Percentiles rank a stretch among this genome's conserved stretches.
Conservation (phyloP, 2,797 vertebrate genomes). For the Zenarchopterus dispar region DNA sequence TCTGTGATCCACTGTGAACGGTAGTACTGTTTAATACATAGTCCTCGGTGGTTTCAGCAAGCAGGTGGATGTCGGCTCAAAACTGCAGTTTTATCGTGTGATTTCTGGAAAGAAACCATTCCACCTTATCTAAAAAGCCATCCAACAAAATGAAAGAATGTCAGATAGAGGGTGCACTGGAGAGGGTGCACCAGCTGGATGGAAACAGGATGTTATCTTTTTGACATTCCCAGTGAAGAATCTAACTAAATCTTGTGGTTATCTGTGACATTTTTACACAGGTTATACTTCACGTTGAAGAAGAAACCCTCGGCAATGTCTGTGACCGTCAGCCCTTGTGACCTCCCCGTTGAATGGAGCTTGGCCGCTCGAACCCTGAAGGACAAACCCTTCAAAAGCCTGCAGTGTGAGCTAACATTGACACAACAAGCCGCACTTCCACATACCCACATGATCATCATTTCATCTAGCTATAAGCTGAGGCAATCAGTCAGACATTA, state of each 20-base stretch:
- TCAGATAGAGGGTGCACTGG: conserved; percentile 17
- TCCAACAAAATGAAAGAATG: conserved; percentile 36
- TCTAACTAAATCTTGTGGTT: conserved; percentile 18
- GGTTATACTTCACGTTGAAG: conserved; percentile 87
- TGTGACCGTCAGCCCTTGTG: conserved; percentile 88
- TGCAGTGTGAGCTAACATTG: conserved; percentile 80
- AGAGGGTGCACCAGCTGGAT: conserved; percentile 36
- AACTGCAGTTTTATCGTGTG: neutral
- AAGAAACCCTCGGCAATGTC: conserved; percentile 82
- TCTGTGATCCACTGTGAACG: conserved; percentile 17
- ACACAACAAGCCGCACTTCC: conserved; percentile 10
- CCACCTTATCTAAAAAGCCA: conserved; percentile 31
- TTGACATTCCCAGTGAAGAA: conserved; percentile 34
- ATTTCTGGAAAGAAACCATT: conserved; percentile 20
- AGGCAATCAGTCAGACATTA: conserved; percentile 34
- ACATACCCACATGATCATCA: conserved; percentile 11
- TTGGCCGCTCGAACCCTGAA: conserved; percentile 79
- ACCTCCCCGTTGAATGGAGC: conserved; percentile 87
- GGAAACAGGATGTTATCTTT: conserved; percentile 55
- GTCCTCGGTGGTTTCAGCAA: neutral
- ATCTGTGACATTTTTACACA: conserved; percentile 60
- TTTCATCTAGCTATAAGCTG: conserved; percentile 26
- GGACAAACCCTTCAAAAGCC: conserved; percentile 79
- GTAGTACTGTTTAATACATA: neutral
- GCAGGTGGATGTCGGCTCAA: neutral